These are phyloP conservation scores for Sminthurides bifidus DNA, from an alignment of 1,140 invertebrate genomes.

Conservation along the genomic window DNA sequence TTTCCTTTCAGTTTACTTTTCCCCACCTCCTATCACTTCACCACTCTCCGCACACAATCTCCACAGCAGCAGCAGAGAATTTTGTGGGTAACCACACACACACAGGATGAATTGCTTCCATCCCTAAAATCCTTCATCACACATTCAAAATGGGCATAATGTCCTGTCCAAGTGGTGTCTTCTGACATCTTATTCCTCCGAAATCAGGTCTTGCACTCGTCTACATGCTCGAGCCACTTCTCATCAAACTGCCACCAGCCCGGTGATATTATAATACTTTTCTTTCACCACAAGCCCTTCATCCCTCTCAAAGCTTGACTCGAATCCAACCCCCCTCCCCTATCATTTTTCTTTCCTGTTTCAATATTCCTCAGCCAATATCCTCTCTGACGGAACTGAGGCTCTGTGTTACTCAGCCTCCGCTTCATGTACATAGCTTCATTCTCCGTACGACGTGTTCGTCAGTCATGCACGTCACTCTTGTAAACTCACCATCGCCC, in stretches of 20 bases:
- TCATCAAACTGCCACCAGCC: too few relatives aligned
- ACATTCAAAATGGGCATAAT: not conserved
- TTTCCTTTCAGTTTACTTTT: not conserved
- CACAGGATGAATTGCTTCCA: not conserved
- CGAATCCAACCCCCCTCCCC: too few relatives aligned
- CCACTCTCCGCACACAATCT: not conserved
- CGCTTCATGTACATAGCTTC: too few relatives aligned
- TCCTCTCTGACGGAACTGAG: too few relatives aligned
- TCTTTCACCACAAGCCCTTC: too few relatives aligned
- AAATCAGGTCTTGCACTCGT: not conserved
- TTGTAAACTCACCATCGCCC: not conserved
- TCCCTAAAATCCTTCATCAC: not conserved
- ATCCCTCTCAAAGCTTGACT: too few relatives aligned
- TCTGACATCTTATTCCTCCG: not conserved
- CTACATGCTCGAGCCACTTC: too few relatives aligned
- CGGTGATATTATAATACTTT: too few relatives aligned
- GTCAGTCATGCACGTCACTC: not conserved
- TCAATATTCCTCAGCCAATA: too few relatives aligned
- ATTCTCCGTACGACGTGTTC: too few relatives aligned
- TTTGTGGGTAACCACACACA: not conserved
- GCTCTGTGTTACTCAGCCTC: too few relatives aligned
- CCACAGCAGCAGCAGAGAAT: not conserved
- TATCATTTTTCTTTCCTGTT: too few relatives aligned
- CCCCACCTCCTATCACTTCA: conserved; percentile 2
- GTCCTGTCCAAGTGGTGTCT: not conserved